These are phyloP conservation scores for Gobio gobio DNA, from an alignment of 2,113 vertebrate species.

Conservation along the genomic window DNA sequence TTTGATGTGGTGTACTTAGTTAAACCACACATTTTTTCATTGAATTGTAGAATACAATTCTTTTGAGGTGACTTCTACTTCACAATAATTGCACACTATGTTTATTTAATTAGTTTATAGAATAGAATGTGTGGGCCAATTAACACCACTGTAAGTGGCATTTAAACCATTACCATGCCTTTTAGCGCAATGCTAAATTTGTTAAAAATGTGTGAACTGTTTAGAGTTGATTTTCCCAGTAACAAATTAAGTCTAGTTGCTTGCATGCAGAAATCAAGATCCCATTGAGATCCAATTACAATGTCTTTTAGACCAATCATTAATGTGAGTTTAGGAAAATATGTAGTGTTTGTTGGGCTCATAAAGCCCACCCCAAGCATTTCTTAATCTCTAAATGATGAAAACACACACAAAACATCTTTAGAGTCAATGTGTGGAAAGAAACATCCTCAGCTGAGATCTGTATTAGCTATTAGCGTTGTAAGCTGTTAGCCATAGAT, in stretches of 20 bases:
- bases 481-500: background rate
- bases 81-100: no score
- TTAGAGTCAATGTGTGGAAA: background rate
- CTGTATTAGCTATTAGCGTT: background rate
- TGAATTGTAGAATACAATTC: background rate
- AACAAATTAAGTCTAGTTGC: constrained; percentile 10
- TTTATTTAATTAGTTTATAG: no score
- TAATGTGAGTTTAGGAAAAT: background rate
- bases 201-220: background rate
- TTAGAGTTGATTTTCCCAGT: background rate
- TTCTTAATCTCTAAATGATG: background rate
- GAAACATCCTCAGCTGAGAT: background rate
- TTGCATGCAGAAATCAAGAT: background rate
- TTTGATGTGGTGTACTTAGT: background rate
- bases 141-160: no score
- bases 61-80: background rate
- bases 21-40: background rate
- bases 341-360: background rate
- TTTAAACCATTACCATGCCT: background rate
- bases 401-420: background rate
- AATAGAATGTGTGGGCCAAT: background rate
- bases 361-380: background rate
- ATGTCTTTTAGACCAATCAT: background rate
- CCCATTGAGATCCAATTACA: constrained; percentile 16
- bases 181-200: background rate